Conservation (phyloP, 2,888 invertebrate genomes). For the Palloptera scutellata region DNA sequence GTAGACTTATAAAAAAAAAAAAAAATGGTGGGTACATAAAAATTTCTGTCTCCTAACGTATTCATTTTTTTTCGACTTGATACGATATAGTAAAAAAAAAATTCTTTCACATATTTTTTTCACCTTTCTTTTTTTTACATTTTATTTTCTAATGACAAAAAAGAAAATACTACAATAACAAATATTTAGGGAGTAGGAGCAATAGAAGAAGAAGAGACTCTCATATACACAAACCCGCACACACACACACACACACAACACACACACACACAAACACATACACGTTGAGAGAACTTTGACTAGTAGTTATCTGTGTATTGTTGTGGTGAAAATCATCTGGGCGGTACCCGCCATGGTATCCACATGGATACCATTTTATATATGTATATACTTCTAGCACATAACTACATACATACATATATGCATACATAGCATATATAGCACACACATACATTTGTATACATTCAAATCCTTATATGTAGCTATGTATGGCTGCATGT, state of each 20-base stretch:
- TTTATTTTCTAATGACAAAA: neutral
- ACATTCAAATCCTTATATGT: neutral
- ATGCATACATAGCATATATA: no score
- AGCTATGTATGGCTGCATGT: neutral
- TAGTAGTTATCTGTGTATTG: constrained; percentile 18
- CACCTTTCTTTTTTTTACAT: constrained; percentile 18
- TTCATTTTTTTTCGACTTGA: no score
- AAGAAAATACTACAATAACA: neutral
- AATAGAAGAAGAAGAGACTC: constrained; percentile 8
- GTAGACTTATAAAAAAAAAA: neutral
- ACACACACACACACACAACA: neutral
- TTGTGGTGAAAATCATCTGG: constrained; percentile 61
- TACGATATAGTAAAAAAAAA: no score
- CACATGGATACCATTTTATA: constrained; percentile 44
- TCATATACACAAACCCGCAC: constrained; percentile 21
- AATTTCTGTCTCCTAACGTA: no score
- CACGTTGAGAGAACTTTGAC: constrained; percentile 5
- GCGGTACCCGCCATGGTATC: constrained; percentile 58
- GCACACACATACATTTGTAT: neutral
- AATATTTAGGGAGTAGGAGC: constrained; percentile 26
- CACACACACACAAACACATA: constrained; percentile 21
- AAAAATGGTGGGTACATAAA: no score
- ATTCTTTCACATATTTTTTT: neutral
- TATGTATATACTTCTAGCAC: constrained; percentile 10
- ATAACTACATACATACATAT: neutral